phyloP scores from a whole-genome alignment of 2,113 vertebrate species.

The Origma solitaria region DNA sequence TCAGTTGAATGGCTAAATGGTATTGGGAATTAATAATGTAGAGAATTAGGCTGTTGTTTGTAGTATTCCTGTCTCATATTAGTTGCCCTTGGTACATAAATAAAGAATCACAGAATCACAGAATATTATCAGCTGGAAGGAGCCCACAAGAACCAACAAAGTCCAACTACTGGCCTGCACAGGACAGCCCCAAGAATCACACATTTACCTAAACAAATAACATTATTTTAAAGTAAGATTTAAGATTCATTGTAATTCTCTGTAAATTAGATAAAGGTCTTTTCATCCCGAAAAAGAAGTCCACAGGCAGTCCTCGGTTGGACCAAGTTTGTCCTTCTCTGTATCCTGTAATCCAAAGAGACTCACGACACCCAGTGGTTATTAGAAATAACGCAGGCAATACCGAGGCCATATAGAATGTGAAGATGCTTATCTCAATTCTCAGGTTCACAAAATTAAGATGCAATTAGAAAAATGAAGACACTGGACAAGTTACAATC shows the following conservation, averaged over 20 bases:
- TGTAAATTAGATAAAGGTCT: not conserved
- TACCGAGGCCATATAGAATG: not conserved
- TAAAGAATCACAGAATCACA: not conserved
- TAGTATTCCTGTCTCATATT: not conserved
- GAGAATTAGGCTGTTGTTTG: not conserved
- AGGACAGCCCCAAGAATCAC: not conserved
- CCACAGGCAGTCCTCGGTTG: not conserved
- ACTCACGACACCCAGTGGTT: slow-evolving; percentile 52
- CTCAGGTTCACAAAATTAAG: not conserved
- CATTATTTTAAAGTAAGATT: not conserved
- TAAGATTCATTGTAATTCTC: not conserved
- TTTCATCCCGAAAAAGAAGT: not conserved
- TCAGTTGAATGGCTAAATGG: not conserved
- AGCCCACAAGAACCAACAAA: not conserved
- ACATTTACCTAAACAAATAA: not conserved
- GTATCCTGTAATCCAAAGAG: not conserved
- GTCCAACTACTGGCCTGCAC: not conserved
- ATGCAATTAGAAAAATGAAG: not conserved
- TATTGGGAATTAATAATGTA: not conserved
- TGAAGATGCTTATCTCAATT: not conserved
- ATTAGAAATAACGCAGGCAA: not conserved
- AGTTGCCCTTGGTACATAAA: not conserved
- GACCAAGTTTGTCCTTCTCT: not conserved
- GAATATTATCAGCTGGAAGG: not conserved
- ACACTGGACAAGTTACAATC: not conserved